phyloP scores from a whole-genome alignment of 2,797 vertebrate species.

The Astyanax mexicanus region DNA sequence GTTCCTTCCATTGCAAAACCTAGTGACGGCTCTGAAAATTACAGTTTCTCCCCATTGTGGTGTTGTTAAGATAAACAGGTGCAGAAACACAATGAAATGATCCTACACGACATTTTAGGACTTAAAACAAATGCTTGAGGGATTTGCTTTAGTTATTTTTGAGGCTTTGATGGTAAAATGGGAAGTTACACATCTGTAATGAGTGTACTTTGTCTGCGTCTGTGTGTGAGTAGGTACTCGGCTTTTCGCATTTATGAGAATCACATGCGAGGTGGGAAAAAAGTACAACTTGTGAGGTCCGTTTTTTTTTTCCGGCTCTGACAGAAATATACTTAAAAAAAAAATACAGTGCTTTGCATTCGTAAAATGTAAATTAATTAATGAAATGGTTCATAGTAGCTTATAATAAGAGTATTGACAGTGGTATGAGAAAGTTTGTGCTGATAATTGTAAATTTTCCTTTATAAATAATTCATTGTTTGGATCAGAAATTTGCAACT shows the following conservation, averaged over 20 bases:
- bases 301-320: neutral
- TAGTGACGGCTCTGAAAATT: slow-evolving; percentile 12
- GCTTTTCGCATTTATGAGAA: slow-evolving; percentile 13
- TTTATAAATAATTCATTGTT: too few species aligned
- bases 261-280: neutral
- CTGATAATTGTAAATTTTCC: too few species aligned
- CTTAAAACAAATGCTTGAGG: slow-evolving; percentile 13
- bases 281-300: slow-evolving; percentile 28
- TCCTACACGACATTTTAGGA: slow-evolving; percentile 8
- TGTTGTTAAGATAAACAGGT: slow-evolving; percentile 42
- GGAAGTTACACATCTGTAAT: slow-evolving; percentile 13
- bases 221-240: neutral
- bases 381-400: too few species aligned
- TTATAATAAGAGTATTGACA: too few species aligned
- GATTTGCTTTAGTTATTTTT: neutral
- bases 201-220: neutral
- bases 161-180: slow-evolving; percentile 21
- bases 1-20: slow-evolving; percentile 20
- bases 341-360: too few species aligned
- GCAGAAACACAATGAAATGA: slow-evolving; percentile 15
- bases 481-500: too few species aligned
- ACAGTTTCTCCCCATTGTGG: slow-evolving; percentile 31
- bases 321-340: neutral
- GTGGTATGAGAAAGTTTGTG: too few species aligned
- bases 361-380: too few species aligned